A percentile compares a stretch with the other conserved stretches of the same genome.
These are phyloP conservation scores for Poecilia gillii DNA, from an alignment of 2,797 vertebrate genomes.

Conservation along the genomic window DNA sequence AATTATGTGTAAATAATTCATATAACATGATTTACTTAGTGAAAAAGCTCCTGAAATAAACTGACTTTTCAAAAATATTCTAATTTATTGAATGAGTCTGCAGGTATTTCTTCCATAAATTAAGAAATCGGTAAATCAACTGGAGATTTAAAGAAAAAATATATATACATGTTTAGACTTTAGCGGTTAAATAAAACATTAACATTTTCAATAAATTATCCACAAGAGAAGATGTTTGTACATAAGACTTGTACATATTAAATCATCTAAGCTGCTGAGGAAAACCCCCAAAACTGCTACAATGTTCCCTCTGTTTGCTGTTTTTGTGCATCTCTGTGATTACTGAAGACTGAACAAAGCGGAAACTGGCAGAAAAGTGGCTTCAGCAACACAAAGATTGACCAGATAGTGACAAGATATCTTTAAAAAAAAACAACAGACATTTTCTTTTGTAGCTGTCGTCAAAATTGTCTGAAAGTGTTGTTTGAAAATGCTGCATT, in stretches of 20 bases:
- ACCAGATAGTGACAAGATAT: conserved; percentile 28
- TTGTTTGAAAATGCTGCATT: conserved; percentile 28
- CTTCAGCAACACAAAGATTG: conserved; percentile 27
- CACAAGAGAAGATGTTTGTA: not conserved
- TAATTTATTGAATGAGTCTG: too few relatives aligned
- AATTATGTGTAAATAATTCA: too few relatives aligned
- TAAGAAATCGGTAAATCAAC: not conserved
- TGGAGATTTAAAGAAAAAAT: not conserved
- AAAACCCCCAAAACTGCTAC: conserved; percentile 5
- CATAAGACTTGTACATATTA: not conserved
- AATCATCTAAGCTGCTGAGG: conserved; percentile 7
- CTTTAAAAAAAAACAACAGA: conserved; percentile 16
- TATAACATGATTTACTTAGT: too few relatives aligned
- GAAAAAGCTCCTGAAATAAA: too few relatives aligned
- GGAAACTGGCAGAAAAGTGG: conserved; percentile 41
- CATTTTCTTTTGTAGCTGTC: conserved; percentile 34
- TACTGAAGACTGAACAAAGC: conserved; percentile 33
- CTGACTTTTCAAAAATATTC: too few relatives aligned
- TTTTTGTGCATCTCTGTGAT: not conserved
- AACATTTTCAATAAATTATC: conserved; percentile 7
- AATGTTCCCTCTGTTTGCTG: conserved; percentile 4
- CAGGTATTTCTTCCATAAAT: not conserved
- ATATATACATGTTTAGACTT: not conserved
- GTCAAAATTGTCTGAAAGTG: conserved; percentile 34
- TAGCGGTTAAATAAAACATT: not conserved